These are phyloP conservation scores for Cephalophus harveyi DNA, from an alignment of 2,113 vertebrate genomes.

Conservation along the genomic window DNA sequence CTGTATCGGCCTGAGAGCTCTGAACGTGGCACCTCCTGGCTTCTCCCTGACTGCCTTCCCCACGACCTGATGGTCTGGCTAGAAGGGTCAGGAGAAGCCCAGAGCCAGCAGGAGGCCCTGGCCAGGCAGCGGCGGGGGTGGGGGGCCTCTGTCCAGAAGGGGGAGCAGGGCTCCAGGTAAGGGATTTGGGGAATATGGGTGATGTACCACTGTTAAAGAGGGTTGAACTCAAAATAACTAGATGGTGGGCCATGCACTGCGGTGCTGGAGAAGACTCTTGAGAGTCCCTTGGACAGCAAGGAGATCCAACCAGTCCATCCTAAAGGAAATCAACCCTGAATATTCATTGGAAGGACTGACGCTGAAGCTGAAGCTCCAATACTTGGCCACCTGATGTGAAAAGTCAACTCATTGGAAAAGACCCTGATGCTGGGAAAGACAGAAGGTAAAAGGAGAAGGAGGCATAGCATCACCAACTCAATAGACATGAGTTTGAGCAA, in stretches of 20 bases:
- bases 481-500: not conserved
- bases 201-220: rapidly evolving
- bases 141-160: not conserved
- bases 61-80: not conserved
- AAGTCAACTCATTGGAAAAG: not conserved
- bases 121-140: not conserved
- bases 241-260: too few relatives aligned
- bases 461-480: not conserved
- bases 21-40: not conserved
- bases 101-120: not conserved
- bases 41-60: not conserved
- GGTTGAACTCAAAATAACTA: not conserved
- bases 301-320: not conserved
- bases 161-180: not conserved
- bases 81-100: not conserved
- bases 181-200: too few relatives aligned
- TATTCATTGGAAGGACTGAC: not conserved
- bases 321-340: not conserved
- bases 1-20: not conserved
- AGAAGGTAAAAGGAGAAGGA: not conserved
- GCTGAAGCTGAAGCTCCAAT: not conserved
- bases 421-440: not conserved
- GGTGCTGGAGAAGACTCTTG: not conserved
- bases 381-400: not conserved
- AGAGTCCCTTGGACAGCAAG: not conserved